Percentiles rank a stretch among this genome's conserved stretches.
Evolutionary conservation across 2,888 invertebrate species (phyloP).

Genomic region (Catocala sponsa): DNA sequence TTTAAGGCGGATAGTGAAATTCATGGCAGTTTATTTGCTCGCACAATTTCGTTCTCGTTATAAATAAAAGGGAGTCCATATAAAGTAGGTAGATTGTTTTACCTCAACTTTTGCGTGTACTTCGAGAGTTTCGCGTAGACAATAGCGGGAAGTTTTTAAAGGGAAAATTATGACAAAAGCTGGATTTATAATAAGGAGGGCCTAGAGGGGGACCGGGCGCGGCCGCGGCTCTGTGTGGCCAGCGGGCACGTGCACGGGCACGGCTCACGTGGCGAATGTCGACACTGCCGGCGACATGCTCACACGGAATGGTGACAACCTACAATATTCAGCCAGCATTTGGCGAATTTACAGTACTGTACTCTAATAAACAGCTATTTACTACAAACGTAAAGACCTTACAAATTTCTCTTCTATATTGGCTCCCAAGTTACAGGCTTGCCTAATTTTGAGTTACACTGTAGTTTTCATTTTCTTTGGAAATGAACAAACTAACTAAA

Average conservation of each 20-base stretch:
- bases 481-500: too few species aligned
- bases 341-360: not conserved
- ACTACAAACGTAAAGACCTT: not conserved
- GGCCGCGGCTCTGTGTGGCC: constrained; percentile 19
- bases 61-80: constrained; percentile 50
- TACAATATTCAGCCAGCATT: not conserved
- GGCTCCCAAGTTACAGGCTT: too few species aligned
- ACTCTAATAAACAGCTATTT: too few species aligned
- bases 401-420: too few species aligned
- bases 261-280: constrained; percentile 39
- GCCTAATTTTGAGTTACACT: too few species aligned
- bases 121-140: constrained; percentile 46
- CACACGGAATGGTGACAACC: constrained; percentile 11
- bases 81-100: constrained; percentile 53
- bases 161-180: constrained; percentile 51
- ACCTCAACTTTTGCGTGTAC: constrained; percentile 44
- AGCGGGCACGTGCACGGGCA: constrained; percentile 35
- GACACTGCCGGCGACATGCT: constrained; percentile 16
- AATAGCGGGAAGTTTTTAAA: constrained; percentile 51
- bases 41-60: constrained; percentile 52
- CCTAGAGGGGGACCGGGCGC: constrained; percentile 22
- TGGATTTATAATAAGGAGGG: constrained; percentile 38
- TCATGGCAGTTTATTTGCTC: constrained; percentile 59
- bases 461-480: too few species aligned
- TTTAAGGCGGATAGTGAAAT: constrained; percentile 61